Evolutionary conservation across 2,113 vertebrate species (phyloP).

Genomic region (Odontesthes bonariensis): DNA sequence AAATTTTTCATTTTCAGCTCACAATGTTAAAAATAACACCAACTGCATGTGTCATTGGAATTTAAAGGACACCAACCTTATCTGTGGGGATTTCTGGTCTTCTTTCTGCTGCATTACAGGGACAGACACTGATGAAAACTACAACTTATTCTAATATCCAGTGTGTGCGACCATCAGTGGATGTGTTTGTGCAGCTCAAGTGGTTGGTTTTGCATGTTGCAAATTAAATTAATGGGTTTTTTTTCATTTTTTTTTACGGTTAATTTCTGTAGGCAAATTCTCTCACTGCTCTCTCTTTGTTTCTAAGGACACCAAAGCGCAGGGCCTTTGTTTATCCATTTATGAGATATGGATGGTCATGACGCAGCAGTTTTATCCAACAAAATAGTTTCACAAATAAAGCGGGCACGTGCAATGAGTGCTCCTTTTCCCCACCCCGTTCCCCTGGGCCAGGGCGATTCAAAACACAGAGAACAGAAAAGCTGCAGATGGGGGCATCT

Average conservation of each 20-base stretch:
- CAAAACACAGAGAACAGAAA: too few species aligned
- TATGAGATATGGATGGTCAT: too few species aligned
- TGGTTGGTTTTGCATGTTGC: conserved; percentile 14
- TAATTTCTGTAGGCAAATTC: conserved; percentile 26
- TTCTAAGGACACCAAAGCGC: too few species aligned
- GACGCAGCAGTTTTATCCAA: too few species aligned
- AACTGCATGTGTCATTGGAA: too few species aligned
- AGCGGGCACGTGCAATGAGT: neutral
- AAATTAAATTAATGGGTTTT: neutral
- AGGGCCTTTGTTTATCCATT: too few species aligned
- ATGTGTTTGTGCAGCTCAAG: neutral
- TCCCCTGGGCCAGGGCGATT: conserved; percentile 3
- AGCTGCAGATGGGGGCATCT: neutral
- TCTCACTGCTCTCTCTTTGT: neutral
- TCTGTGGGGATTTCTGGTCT: neutral
- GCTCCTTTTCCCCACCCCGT: neutral
- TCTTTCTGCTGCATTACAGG: neutral
- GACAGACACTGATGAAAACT: neutral
- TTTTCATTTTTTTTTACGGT: conserved; percentile 12
- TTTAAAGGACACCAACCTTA: neutral
- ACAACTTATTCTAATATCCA: neutral
- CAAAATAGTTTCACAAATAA: too few species aligned
- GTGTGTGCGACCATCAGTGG: neutral
- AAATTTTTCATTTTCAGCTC: too few species aligned
- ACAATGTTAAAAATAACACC: too few species aligned